Conservation (phyloP, 2,113 vertebrate genomes). For the Vulpes ferrilata region DNA sequence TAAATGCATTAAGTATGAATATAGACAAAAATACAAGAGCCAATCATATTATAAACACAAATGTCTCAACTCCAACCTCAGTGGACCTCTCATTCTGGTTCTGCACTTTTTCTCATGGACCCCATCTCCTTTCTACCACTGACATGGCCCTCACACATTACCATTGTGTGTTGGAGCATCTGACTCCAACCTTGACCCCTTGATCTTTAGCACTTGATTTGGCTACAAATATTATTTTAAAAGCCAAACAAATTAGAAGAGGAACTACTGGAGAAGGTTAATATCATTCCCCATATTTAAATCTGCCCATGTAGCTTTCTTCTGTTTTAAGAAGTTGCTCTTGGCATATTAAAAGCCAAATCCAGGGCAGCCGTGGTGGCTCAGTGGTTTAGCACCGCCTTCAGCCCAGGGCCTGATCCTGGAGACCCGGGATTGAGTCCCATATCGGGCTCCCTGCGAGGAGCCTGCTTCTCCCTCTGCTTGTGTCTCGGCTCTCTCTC, state of each 20-base stretch:
- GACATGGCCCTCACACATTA: accelerated
- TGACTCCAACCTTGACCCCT: neutral
- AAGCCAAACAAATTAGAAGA: neutral
- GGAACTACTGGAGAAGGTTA: accelerated
- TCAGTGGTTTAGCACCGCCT: no score
- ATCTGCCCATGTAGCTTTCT: neutral
- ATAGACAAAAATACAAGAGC: neutral
- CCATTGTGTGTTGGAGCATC: neutral
- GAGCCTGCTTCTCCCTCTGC: no score
- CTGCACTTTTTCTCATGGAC: neutral
- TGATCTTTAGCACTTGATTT: neutral
- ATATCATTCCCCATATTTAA: neutral
- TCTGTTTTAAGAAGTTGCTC: neutral
- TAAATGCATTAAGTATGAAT: neutral
- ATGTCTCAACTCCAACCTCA: neutral
- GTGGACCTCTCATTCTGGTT: neutral
- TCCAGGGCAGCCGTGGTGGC: neutral
- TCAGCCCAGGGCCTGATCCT: no score
- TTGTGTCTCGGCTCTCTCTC: no score
- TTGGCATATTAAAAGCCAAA: neutral
- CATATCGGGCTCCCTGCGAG: no score
- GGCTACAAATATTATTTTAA: neutral
- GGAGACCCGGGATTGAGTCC: no score
- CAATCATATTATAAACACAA: neutral
- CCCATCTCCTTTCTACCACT: neutral